A percentile compares a stretch with the other conserved stretches of the same genome.
phyloP scores from a whole-genome alignment of 2,797 vertebrate species.

The Botia almorhae region DNA sequence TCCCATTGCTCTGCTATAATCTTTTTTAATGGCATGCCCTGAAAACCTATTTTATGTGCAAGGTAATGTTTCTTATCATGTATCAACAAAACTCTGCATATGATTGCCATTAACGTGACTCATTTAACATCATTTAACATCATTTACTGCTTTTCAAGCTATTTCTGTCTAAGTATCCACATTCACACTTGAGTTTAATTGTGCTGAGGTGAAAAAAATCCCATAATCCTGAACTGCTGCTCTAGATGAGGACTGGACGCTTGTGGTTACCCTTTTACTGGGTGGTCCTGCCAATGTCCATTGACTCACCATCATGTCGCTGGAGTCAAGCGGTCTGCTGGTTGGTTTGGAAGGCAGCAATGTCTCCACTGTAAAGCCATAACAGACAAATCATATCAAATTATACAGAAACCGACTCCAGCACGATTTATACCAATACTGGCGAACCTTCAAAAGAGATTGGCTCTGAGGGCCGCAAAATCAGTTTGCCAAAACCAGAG shows the following conservation, averaged over 20 bases:
- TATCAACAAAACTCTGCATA: conserved; percentile 37
- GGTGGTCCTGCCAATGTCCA: conserved; percentile 49
- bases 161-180: conserved; percentile 15
- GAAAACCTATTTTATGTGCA: conserved; percentile 38
- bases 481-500: conserved; percentile 27
- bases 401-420: conserved; percentile 12
- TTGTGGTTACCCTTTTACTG: conserved; percentile 39
- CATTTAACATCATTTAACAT: conserved; percentile 45
- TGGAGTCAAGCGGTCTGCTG: conserved; percentile 60
- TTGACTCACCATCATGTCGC: conserved; percentile 74
- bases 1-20: conserved; percentile 39
- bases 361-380: conserved; percentile 66
- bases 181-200: conserved; percentile 28
- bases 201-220: not conserved
- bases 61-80: conserved; percentile 52
- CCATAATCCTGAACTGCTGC: conserved; percentile 4
- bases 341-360: conserved; percentile 68
- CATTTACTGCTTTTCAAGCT: conserved; percentile 2
- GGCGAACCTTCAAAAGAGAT: not conserved
- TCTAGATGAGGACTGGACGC: conserved; percentile 22
- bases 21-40: conserved; percentile 47
- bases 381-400: conserved; percentile 41
- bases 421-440: conserved; percentile 1
- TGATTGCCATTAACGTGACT: conserved; percentile 50
- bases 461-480: not conserved